These are phyloP conservation scores for Leptinotarsa haldemani DNA, from an alignment of 2,888 invertebrate genomes.

Conservation along the genomic window DNA sequence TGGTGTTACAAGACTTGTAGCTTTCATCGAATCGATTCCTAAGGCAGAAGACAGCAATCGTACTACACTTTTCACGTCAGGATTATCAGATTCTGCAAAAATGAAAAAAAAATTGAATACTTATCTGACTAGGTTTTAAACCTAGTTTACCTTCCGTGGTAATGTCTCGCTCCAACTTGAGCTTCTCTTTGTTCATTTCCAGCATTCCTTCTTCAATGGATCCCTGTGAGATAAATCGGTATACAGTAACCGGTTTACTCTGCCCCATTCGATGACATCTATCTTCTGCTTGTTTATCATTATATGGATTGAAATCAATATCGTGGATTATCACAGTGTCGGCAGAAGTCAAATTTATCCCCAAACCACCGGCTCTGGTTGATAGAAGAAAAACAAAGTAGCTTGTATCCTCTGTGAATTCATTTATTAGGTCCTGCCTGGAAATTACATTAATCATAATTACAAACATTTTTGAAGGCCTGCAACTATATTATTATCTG, in stretches of 20 bases:
- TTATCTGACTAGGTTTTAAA: neutral
- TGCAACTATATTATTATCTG: too few species aligned
- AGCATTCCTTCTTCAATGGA: slow-evolving; percentile 96
- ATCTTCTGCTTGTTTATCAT: slow-evolving; percentile 98
- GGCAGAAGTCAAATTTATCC: slow-evolving; percentile 93
- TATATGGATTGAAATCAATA: slow-evolving; percentile 98
- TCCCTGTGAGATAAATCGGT: slow-evolving; percentile 84
- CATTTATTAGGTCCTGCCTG: slow-evolving; percentile 91
- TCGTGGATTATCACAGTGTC: slow-evolving; percentile 97
- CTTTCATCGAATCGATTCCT: slow-evolving; percentile 68
- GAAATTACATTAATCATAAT: slow-evolving; percentile 41
- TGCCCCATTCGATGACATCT: slow-evolving; percentile 84
- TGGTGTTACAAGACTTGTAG: slow-evolving; percentile 59
- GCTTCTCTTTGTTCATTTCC: slow-evolving; percentile 89
- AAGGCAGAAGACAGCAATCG: slow-evolving; percentile 83
- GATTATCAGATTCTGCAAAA: slow-evolving; percentile 74
- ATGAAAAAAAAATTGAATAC: slow-evolving; percentile 19
- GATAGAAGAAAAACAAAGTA: slow-evolving; percentile 93
- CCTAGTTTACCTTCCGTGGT: slow-evolving; percentile 68
- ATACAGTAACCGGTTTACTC: slow-evolving; percentile 85
- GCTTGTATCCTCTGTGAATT: slow-evolving; percentile 81
- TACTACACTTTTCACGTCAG: slow-evolving; percentile 83
- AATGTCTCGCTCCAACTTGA: slow-evolving; percentile 91
- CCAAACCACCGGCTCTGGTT: slow-evolving; percentile 95
- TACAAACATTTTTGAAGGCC: neutral